phyloP scores from a whole-genome alignment of 35 echinoderm and acorn worm species.

The Eucidaris tribuloides region DNA sequence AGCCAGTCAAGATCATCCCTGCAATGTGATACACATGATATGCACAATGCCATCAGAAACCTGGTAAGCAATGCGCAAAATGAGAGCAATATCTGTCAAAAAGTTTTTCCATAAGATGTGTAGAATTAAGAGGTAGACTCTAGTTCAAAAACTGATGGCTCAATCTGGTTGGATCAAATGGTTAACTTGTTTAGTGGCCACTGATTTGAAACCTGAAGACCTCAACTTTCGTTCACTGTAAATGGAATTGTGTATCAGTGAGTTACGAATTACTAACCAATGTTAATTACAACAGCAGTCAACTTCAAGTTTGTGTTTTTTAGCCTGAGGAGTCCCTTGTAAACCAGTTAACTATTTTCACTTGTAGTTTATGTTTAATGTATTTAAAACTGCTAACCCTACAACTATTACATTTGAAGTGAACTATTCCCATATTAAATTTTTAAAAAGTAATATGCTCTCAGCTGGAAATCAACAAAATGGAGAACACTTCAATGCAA shows the following conservation, averaged over 20 bases:
- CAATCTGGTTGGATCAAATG: not conserved
- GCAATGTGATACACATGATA: conserved; percentile 78
- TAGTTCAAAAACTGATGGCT: not conserved
- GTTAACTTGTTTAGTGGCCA: not conserved
- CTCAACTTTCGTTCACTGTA: too few species aligned
- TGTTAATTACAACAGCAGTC: too few species aligned
- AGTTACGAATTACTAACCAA: too few species aligned
- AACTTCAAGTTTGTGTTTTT: too few species aligned
- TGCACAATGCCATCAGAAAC: conserved; percentile 87
- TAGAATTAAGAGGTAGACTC: not conserved
- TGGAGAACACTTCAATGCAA: too few species aligned
- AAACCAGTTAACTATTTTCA: not conserved
- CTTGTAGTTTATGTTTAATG: not conserved
- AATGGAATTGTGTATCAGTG: too few species aligned
- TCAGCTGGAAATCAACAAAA: too few species aligned
- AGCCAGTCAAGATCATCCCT: conserved; percentile 77
- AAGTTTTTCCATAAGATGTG: not conserved
- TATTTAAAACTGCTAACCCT: too few species aligned
- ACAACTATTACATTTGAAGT: too few species aligned
- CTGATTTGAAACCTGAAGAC: not conserved
- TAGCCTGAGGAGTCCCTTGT: not conserved
- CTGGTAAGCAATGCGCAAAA: conserved; percentile 37
- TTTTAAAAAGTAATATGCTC: too few species aligned
- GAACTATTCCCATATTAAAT: too few species aligned
- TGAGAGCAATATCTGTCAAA: not conserved